Evolutionary conservation across 2,797 vertebrate species (phyloP), one percentile per base, ranked within the genome.

Genomic region (Chlorospingus flavigularis): DNA sequence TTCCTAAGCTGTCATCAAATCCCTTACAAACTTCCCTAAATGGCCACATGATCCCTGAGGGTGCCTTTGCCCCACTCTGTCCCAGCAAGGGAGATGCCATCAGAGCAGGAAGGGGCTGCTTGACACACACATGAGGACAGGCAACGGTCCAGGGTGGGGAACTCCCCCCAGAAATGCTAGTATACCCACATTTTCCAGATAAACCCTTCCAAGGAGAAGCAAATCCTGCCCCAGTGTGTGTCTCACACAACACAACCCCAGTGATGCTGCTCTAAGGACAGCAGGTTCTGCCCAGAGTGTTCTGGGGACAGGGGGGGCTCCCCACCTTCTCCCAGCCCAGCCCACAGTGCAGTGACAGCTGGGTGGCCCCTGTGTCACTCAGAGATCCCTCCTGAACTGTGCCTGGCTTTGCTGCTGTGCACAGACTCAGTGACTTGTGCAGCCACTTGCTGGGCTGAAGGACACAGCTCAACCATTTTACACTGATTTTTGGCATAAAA

Each of bases 1-100:
- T 77, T 83, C 42, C 85, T 66, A 63, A 67, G 23, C 17, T 45
- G 30, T 21, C 15, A 79, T 33, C 33, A 62, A 79, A 70, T 20
- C 25, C 40, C 18, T 35, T 17, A 50, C 12, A 50, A 87, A 37
- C 24, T 61, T 39, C 23, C 67, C 53, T 60, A 58, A 84, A 54
- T 11, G 17, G 39, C 12, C 42, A 60, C 7, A 1, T 6, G 2
- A 0, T 4, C 35, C 10, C 37, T 5, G 11, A 39, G 24, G 19
- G 0, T 6, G 11, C 23, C 48, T 67, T 24, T 45, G 10, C 33
- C 54, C 7, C 18, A 0, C 8, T 35, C 23, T 40, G 11, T 23
- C 45, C 47, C 35, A 43, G 35, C 65, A 54, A 65, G 23, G 10
- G 35, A 11, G 53, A 20, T 51, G 61, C 33, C 23, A 1, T 3